Evolutionary conservation across 2,113 vertebrate genomes (phyloP).

Genomic region (Lamprologus ornatipinnis): DNA sequence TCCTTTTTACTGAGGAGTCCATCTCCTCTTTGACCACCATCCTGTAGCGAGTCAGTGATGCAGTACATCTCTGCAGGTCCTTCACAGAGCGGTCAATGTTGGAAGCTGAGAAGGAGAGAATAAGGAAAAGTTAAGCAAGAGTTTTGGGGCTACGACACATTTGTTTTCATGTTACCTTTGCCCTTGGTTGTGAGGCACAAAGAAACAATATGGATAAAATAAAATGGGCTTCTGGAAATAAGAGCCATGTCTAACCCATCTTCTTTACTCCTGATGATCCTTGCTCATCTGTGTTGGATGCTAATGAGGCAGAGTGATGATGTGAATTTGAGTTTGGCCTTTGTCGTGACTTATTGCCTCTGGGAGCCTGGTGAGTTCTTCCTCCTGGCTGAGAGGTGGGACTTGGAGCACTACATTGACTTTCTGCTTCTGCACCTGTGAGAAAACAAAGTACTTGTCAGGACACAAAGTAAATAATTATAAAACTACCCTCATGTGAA

Average conservation of each 20-base stretch:
- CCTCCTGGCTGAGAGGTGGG: slow-evolving; percentile 47
- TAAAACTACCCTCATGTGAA: background rate
- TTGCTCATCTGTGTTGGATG: slow-evolving; percentile 49
- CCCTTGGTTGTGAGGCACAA: too few species aligned
- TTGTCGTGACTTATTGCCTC: slow-evolving; percentile 70
- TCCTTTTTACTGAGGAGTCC: slow-evolving; percentile 91
- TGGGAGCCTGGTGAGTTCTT: slow-evolving; percentile 53
- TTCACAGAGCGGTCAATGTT: slow-evolving; percentile 94
- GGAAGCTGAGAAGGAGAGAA: slow-evolving; percentile 72
- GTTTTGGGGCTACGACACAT: background rate
- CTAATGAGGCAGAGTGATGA: slow-evolving; percentile 35
- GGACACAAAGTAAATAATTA: background rate
- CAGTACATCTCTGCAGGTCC: slow-evolving; percentile 91
- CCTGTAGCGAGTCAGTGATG: slow-evolving; percentile 89
- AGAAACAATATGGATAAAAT: background rate
- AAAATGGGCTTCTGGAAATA: background rate
- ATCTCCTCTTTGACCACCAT: slow-evolving; percentile 92
- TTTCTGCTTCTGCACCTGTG: slow-evolving; percentile 71
- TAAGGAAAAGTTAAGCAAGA: background rate
- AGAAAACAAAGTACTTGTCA: background rate
- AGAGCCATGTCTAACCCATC: slow-evolving; percentile 70
- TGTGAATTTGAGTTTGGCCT: slow-evolving; percentile 58
- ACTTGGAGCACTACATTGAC: slow-evolving; percentile 65
- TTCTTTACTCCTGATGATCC: slow-evolving; percentile 75
- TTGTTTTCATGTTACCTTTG: background rate